Conservation (phyloP, 2,797 vertebrate genomes). For the Onychomys leucogaster region DNA sequence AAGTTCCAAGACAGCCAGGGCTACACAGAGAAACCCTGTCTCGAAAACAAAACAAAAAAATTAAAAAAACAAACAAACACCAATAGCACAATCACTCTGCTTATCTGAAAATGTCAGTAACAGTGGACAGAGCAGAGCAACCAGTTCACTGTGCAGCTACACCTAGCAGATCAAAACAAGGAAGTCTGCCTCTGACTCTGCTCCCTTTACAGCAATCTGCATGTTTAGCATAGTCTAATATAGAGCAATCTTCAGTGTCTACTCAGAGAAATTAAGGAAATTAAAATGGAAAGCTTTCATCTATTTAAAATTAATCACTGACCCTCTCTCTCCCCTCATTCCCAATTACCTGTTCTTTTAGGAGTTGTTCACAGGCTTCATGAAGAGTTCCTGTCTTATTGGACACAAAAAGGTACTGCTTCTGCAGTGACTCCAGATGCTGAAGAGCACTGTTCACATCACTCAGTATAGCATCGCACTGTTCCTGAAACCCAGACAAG, state of each 20-base stretch:
- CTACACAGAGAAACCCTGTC: neutral
- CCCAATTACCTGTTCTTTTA: conserved; percentile 95
- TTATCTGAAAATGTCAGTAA: conserved; percentile 14
- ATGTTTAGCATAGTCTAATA: neutral
- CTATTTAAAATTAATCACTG: conserved; percentile 44
- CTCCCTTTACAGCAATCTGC: neutral
- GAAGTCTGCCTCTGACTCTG: neutral
- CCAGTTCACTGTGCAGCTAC: neutral
- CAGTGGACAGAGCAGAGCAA: neutral
- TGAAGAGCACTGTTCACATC: conserved; percentile 95
- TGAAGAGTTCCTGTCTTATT: conserved; percentile 97
- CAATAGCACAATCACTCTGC: neutral
- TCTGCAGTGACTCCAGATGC: conserved; percentile 96
- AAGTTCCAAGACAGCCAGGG: neutral
- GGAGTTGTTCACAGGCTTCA: conserved; percentile 97
- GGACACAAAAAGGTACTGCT: conserved; percentile 98
- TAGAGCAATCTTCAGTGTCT: neutral
- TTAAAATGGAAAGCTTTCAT: conserved; percentile 25
- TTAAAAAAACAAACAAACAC: neutral
- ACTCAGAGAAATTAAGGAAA: conserved; percentile 45
- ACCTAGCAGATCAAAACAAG: neutral
- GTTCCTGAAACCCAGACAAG: conserved; percentile 96
- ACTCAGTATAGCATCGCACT: conserved; percentile 95
- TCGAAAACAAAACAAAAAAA: neutral
- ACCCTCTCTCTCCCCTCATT: neutral